Conservation (phyloP, 1,140 invertebrate genomes). For the Zaprionus nigranus region DNA sequence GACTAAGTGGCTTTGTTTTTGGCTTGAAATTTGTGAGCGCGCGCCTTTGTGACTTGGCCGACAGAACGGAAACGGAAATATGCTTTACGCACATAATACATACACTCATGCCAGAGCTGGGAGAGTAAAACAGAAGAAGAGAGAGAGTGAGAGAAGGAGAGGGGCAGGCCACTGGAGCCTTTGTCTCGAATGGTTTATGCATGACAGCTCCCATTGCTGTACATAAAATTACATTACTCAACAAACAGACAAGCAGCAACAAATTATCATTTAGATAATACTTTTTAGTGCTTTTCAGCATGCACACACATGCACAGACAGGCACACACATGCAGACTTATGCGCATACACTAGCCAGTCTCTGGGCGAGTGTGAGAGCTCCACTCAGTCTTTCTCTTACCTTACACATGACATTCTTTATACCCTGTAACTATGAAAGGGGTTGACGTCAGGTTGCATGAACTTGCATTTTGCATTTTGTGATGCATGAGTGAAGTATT, state of each 20-base stretch:
- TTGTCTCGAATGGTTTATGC: slow-evolving; percentile 54
- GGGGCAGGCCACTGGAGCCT: slow-evolving; percentile 15
- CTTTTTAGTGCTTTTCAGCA: slow-evolving; percentile 79
- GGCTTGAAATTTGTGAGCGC: slow-evolving; percentile 15
- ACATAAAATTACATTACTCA: slow-evolving; percentile 78
- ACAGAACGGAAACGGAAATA: slow-evolving; percentile 49
- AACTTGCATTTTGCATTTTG: not conserved
- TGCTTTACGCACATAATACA: slow-evolving; percentile 54
- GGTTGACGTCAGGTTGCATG: not conserved
- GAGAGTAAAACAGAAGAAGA: not conserved
- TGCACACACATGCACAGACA: slow-evolving; percentile 18
- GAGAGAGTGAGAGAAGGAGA: not conserved
- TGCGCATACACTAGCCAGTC: not conserved
- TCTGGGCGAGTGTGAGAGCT: slow-evolving; percentile 1
- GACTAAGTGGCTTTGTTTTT: slow-evolving; percentile 18
- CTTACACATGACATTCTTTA: slow-evolving; percentile 26
- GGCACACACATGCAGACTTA: not conserved
- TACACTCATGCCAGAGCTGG: slow-evolving; percentile 11
- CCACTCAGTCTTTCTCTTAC: slow-evolving; percentile 26
- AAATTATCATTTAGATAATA: slow-evolving; percentile 82
- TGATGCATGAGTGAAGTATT: not conserved
- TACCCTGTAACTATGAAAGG: slow-evolving; percentile 20
- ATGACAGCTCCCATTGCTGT: slow-evolving; percentile 52
- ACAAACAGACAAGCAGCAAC: slow-evolving; percentile 74
- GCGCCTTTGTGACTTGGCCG: slow-evolving; percentile 58